These are phyloP conservation scores for Genyomyrus donnyi DNA, from an alignment of 2,113 vertebrate species.

Conservation along the genomic window DNA sequence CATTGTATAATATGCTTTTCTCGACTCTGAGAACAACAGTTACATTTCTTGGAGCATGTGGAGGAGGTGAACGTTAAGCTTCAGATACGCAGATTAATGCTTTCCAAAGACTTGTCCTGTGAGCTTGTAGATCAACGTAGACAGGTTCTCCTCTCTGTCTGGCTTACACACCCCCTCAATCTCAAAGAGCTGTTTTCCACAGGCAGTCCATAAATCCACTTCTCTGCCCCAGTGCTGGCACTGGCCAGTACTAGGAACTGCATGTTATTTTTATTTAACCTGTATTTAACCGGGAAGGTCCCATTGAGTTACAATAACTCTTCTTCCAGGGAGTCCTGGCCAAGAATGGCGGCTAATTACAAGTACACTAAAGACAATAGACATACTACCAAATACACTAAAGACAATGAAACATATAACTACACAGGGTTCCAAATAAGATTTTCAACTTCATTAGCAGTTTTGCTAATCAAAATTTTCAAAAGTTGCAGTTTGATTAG, in stretches of 20 bases:
- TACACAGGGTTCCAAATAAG: no score
- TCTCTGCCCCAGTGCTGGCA: neutral
- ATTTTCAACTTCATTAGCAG: no score
- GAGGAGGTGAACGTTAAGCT: neutral
- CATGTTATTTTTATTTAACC: no score
- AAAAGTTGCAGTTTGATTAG: no score
- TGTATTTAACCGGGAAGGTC: no score
- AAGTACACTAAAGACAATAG: no score
- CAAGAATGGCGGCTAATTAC: no score
- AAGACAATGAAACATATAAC: no score
- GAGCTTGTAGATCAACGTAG: neutral
- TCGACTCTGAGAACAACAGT: neutral
- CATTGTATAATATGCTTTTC: neutral
- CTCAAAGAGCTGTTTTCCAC: neutral
- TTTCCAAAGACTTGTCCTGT: neutral
- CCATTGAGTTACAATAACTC: no score
- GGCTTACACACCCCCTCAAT: conserved; percentile 3
- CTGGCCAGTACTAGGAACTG: neutral
- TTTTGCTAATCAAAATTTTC: no score
- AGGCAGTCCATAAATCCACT: neutral
- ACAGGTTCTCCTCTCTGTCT: neutral
- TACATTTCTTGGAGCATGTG: neutral
- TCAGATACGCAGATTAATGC: neutral
- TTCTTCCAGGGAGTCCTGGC: no score
- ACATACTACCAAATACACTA: no score